Evolutionary conservation across 2,888 invertebrate species (phyloP), one percentile per base, ranked within the genome.

Genomic region (Hyles lineata): DNA sequence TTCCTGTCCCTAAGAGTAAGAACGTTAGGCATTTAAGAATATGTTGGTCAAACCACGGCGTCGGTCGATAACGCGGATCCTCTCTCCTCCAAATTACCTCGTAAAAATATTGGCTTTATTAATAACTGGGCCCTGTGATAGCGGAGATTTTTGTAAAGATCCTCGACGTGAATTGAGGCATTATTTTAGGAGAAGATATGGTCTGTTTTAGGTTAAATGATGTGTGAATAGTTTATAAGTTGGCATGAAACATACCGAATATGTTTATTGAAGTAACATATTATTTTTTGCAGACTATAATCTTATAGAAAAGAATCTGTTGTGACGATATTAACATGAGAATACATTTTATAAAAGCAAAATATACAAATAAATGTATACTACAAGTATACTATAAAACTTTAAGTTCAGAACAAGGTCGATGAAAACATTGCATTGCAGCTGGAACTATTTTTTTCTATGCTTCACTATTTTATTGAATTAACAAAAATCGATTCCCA

Each of bases 21-120:
- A 87, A 88, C 89, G 84, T 88, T 91, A 86, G 87, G 88, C 84
- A 84, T 79, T 81, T 91, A 90, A 93, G 92, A 93, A 93, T 93
- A 93, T 93, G 94, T 92, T 93, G 93, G 93, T 92, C 93, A 93
- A 88, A 89, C 90, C 89, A 86, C 89, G 93, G 92, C 79, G 82
- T 84, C 81, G 80, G 77, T 81, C 90, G 93, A 94, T 93, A 94
- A 88, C 89, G 86, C 78, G 81, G 84, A 88, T 86, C 89, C 83
- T 29, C 62, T 74, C 73, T 63, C 17, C 67, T 67, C 67, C 63
- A 67, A 67, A 67, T 67, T 67, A 70, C 70, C 58, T 70, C 52
- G 32, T 55, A 70, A 70, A 55, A 58, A 70, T 32, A 55, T 55
- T 55, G 58, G 70, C 70, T 58, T 69, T 58, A 70, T 70, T 70